phyloP scores from a whole-genome alignment of 2,113 vertebrate genomes.

The Eptesicus fuscus region DNA sequence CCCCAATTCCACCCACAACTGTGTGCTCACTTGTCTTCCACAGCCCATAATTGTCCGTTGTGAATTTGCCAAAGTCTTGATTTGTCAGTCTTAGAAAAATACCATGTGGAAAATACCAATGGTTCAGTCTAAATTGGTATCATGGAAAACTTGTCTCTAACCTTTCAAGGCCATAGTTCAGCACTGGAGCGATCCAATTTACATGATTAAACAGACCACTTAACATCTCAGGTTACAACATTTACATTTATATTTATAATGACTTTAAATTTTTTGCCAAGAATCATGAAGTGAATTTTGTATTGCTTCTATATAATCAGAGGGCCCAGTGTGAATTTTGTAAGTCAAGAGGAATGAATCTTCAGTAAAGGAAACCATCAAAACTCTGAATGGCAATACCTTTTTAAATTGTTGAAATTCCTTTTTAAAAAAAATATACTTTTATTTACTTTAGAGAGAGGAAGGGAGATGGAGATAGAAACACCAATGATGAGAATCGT shows the following conservation, averaged over 20 bases:
- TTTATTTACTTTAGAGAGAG: too few relatives aligned
- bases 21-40: background rate
- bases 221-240: background rate
- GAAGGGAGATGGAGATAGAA: too few relatives aligned
- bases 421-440: background rate
- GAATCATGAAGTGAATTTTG: background rate
- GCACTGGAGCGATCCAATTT: background rate
- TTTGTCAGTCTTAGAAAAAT: background rate
- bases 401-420: background rate
- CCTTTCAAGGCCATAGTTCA: background rate
- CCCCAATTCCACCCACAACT: background rate
- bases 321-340: background rate
- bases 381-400: background rate
- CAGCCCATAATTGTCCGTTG: background rate
- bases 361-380: background rate
- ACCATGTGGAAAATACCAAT: background rate
- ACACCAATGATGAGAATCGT: too few relatives aligned
- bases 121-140: background rate
- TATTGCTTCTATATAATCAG: background rate
- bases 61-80: background rate
- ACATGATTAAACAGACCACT: background rate
- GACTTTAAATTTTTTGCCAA: background rate
- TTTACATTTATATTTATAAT: background rate
- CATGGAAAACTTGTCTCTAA: background rate
- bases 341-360: background rate